These are phyloP conservation scores for Drosophila conformis DNA, from an alignment of 2,888 invertebrate species.

Conservation along the genomic window DNA sequence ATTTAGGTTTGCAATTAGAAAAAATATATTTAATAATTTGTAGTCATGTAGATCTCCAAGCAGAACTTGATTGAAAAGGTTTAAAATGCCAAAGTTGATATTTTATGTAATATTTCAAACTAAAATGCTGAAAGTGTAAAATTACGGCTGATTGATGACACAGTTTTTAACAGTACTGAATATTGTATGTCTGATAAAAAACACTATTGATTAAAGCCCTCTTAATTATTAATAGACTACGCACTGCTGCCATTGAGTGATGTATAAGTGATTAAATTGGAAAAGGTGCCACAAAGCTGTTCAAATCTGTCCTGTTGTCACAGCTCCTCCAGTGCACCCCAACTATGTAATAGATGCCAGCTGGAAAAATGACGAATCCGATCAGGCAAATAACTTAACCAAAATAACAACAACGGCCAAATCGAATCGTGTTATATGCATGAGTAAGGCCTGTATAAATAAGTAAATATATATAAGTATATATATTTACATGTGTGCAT, in stretches of 20 bases:
- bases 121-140: background rate
- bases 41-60: background rate
- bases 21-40: background rate
- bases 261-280: conserved; percentile 39
- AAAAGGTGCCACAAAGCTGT: conserved; percentile 44
- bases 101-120: background rate
- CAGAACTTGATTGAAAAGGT: background rate
- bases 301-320: conserved; percentile 23
- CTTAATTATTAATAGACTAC: conserved; percentile 24
- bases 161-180: background rate
- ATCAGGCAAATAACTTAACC: conserved; percentile 18
- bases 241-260: conserved; percentile 14
- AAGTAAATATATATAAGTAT: conserved; percentile 4
- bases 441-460: conserved; percentile 27
- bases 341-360: conserved; percentile 13
- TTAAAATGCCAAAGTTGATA: background rate
- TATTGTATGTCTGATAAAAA: background rate
- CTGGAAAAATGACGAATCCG: conserved; percentile 10
- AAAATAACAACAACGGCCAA: conserved; percentile 24
- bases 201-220: background rate
- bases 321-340: background rate
- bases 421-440: conserved; percentile 24
- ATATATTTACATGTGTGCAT: conserved; percentile 18
- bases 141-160: background rate
- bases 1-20: background rate